These are phyloP conservation scores for Strigops habroptila DNA, from an alignment of 2,113 vertebrate species.

Conservation along the genomic window DNA sequence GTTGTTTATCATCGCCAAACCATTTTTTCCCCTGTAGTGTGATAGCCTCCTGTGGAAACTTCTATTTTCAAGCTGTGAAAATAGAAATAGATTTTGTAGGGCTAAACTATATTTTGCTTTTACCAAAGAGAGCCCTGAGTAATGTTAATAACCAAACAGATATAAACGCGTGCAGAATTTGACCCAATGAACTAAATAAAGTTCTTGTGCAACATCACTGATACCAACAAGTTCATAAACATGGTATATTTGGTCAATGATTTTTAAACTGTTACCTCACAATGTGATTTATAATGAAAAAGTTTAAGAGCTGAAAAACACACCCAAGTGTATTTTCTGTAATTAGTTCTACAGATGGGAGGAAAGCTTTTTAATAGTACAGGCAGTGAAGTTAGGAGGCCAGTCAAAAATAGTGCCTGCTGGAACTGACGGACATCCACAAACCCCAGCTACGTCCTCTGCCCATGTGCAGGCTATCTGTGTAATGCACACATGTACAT, in stretches of 20 bases:
- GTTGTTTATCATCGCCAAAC: constrained; percentile 13
- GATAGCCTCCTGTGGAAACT: constrained; percentile 24
- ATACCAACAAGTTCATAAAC: background rate
- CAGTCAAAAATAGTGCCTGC: background rate
- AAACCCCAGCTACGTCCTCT: background rate
- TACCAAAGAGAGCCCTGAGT: background rate
- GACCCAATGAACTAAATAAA: background rate
- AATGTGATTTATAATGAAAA: background rate
- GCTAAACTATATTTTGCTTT: background rate
- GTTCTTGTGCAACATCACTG: background rate
- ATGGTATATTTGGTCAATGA: background rate
- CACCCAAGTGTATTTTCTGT: background rate
- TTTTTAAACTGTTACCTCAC: background rate
- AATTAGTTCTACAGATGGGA: background rate
- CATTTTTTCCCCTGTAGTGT: background rate
- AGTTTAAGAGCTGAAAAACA: background rate
- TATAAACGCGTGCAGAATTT: background rate
- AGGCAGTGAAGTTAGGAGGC: background rate
- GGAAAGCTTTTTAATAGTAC: background rate
- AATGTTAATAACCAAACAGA: background rate
- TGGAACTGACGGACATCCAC: background rate
- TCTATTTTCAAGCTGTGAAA: constrained; percentile 45
- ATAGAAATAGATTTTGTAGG: background rate
- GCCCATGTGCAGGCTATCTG: background rate
- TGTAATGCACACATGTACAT: background rate